These are phyloP conservation scores for Macaca mulatta DNA, from an alignment of 2,113 vertebrate species.

Conservation along the genomic window DNA sequence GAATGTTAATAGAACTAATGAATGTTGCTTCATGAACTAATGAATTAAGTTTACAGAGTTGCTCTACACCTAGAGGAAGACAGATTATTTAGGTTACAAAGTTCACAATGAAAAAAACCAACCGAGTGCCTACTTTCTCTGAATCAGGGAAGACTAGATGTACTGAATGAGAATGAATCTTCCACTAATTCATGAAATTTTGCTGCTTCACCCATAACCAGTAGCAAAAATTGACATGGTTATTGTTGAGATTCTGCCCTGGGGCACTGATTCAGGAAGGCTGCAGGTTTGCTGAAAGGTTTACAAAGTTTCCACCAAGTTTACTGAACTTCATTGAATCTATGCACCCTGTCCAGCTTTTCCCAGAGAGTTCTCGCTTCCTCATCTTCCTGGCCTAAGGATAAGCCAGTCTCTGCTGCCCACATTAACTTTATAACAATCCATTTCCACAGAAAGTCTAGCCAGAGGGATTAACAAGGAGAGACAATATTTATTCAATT, in stretches of 20 bases:
- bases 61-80: neutral
- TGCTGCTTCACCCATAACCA: neutral
- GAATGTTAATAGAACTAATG: neutral
- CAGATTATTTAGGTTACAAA: neutral
- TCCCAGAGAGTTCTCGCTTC: neutral
- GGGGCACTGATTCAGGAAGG: neutral
- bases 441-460: conserved; percentile 24
- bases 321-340: neutral
- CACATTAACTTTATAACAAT: neutral
- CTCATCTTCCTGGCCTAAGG: neutral
- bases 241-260: neutral
- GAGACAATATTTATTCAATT: conserved; percentile 71
- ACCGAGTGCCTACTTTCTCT: neutral
- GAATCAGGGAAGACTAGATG: neutral
- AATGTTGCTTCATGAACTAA: neutral
- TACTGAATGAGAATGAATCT: neutral
- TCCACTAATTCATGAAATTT: neutral
- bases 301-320: neutral
- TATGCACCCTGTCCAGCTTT: neutral
- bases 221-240: neutral
- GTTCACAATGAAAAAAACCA: neutral
- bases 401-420: neutral
- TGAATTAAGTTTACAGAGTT: neutral
- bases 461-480: conserved; percentile 70
- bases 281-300: conserved; percentile 45